Evolutionary conservation across 1,140 invertebrate genomes (phyloP), one percentile per base, ranked within the genome.

Genomic region (Cotesia chilonis): DNA sequence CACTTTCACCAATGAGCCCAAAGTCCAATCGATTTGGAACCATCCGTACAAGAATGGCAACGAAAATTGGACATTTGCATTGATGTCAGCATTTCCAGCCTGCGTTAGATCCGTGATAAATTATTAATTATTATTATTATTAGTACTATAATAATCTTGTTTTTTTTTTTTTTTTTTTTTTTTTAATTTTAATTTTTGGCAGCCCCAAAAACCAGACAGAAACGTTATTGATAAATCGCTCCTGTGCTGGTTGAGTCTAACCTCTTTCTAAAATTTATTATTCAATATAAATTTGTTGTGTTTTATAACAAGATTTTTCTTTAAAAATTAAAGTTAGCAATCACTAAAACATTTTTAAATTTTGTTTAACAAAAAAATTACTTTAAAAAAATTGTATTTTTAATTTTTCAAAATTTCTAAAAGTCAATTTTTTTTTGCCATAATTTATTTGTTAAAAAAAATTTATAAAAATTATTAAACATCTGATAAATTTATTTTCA

Each of bases 51-150:
- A 63, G 71, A 75, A 72, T 71, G 72, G 69, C 74, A 74, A 76
- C 72, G 75, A 76, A 76, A 76, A 74, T 76, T 76, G 75, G 75
- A 76, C 75, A 76, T 74, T 76, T 76, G 75, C 75, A 76, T 76
- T 76, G 75, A 76, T 76, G 75, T 76, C 54, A 76, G 75, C 75
- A 71, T 69, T 74, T 68, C 57, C 59, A 70, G 75, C 72, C 75
- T 72, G 52, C 52, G 54, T 38, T 66, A 70, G 55, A 55, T 64
- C 63, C 61, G 55, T 51, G 70, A 66, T 38, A 28, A 59, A 28
- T 67, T 67, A 57, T 37, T 38, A 61, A 4, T 65, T 17, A 52
- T 60, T 55, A 52, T 60, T 55, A 17, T n/a, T 28, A 72, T 55
- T 54, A 51, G 0, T 20, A 47, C 5, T 4, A 59, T 68, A 36